Evolutionary conservation across 2,797 vertebrate genomes (phyloP).

Genomic region (Chrysocyon brachyurus): DNA sequence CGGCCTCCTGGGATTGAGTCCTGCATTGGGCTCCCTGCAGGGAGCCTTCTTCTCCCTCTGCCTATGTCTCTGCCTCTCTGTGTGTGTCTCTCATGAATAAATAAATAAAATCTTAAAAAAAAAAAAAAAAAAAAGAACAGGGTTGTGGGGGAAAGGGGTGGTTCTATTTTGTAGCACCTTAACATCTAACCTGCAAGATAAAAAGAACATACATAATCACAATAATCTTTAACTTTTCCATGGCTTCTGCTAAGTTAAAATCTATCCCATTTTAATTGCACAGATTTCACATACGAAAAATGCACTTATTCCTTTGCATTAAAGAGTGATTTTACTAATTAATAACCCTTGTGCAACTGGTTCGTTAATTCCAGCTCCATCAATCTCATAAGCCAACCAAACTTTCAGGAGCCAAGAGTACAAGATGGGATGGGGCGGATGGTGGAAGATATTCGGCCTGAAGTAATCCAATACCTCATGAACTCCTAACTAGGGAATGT

Average conservation of each 20-base stretch:
- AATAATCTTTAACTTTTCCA: neutral
- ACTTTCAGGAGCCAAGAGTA: neutral
- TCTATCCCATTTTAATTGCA: neutral
- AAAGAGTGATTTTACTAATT: neutral
- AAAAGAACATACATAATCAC: slow-evolving; percentile 4
- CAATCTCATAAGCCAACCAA: neutral
- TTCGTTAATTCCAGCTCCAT: neutral
- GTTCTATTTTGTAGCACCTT: neutral
- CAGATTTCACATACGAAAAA: neutral
- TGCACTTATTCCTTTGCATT: neutral
- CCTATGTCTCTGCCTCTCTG: too few relatives aligned
- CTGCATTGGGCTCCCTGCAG: too few relatives aligned
- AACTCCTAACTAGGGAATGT: neutral
- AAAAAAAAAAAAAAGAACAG: too few relatives aligned
- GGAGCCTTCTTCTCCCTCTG: too few relatives aligned
- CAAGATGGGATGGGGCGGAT: neutral
- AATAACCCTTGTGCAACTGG: neutral
- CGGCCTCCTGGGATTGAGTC: too few relatives aligned
- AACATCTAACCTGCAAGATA: neutral
- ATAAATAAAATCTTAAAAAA: too few relatives aligned
- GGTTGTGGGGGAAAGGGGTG: too few relatives aligned
- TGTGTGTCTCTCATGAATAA: too few relatives aligned
- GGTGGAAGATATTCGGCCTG: neutral
- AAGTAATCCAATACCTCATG: neutral
- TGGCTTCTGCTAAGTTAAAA: neutral